Conservation (phyloP, 2,797 vertebrate genomes). For the Champsocephalus esox region DNA sequence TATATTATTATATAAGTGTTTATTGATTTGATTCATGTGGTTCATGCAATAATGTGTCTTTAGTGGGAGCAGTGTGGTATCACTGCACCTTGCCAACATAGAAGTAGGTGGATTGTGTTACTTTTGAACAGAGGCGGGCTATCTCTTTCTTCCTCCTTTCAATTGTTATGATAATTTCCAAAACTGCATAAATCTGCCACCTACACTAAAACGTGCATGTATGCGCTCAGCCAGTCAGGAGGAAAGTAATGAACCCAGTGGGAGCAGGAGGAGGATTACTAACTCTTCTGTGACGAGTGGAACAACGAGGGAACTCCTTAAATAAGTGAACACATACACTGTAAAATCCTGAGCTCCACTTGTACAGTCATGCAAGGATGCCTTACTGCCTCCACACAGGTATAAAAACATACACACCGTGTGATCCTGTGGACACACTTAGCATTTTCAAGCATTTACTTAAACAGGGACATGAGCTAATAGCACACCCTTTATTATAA, state of each 20-base stretch:
- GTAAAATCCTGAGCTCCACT: slow-evolving; percentile 39
- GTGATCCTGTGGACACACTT: slow-evolving; percentile 24
- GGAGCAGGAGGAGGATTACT: slow-evolving; percentile 29
- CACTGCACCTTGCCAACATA: not conserved
- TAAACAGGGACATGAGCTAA: slow-evolving; percentile 44
- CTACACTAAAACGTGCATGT: not conserved
- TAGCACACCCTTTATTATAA: slow-evolving; percentile 50
- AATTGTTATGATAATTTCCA: not conserved
- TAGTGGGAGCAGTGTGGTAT: not conserved
- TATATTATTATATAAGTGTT: too few relatives aligned
- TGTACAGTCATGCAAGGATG: slow-evolving; percentile 40
- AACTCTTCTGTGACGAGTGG: slow-evolving; percentile 21
- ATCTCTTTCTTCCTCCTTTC: not conserved
- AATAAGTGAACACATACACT: slow-evolving; percentile 30
- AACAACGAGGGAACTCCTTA: slow-evolving; percentile 28
- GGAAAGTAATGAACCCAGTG: not conserved
- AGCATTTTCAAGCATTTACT: slow-evolving; percentile 54
- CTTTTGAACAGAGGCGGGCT: not conserved
- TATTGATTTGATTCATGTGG: too few relatives aligned
- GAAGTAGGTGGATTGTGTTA: not conserved
- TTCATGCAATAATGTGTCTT: not conserved
- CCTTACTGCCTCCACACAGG: slow-evolving; percentile 27
- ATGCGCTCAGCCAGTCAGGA: not conserved
- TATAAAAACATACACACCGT: slow-evolving; percentile 18
- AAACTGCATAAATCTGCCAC: slow-evolving; percentile 3